Percentiles rank a stretch among this genome's conserved stretches.
These are phyloP conservation scores for Lophius piscatorius DNA, from an alignment of 2,113 vertebrate species.

Conservation along the genomic window DNA sequence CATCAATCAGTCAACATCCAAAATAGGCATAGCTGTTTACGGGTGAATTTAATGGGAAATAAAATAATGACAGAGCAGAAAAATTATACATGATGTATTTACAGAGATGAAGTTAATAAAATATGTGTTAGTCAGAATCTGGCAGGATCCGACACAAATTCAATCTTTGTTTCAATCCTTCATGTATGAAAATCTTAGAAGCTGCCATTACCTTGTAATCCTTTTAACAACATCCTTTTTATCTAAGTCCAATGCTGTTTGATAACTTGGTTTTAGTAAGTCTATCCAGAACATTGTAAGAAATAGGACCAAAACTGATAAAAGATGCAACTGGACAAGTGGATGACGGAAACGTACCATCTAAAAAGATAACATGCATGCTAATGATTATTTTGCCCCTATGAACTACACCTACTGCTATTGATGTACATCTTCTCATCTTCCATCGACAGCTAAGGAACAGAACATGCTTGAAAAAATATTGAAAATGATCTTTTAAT, in stretches of 20 bases:
- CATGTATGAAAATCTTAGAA: not conserved
- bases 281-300: too few species aligned
- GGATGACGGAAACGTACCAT: conserved; percentile 13
- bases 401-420: conserved; percentile 11
- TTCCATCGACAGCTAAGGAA: conserved; percentile 3
- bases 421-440: conserved; percentile 18
- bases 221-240: not conserved
- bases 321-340: conserved; percentile 1
- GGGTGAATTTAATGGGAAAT: too few species aligned
- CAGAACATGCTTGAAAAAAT: not conserved
- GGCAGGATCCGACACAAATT: not conserved
- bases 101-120: too few species aligned
- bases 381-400: conserved; percentile 41
- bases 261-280: too few species aligned
- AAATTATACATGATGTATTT: too few species aligned
- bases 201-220: not conserved
- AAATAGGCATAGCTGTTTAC: too few species aligned
- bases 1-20: too few species aligned
- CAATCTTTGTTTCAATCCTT: too few species aligned
- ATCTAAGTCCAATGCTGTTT: too few species aligned
- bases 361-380: conserved; percentile 11
- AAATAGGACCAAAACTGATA: not conserved
- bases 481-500: conserved; percentile 8
- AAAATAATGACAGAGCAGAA: too few species aligned
- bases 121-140: too few species aligned